These are phyloP conservation scores for Pampus argenteus DNA, from an alignment of 2,797 vertebrate genomes.

Conservation along the genomic window DNA sequence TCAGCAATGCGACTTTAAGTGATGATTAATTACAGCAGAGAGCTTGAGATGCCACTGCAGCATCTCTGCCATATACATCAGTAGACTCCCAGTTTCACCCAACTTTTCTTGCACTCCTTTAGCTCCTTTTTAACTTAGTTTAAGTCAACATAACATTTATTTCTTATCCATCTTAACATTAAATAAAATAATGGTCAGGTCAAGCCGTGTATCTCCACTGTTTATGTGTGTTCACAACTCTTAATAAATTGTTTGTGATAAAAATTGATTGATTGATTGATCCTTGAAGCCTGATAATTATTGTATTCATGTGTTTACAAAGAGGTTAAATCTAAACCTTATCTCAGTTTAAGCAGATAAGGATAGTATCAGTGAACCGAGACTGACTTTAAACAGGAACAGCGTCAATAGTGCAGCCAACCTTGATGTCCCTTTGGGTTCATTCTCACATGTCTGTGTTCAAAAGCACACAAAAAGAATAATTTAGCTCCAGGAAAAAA, in stretches of 20 bases:
- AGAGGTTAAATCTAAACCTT: conserved; percentile 36
- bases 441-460: conserved; percentile 65
- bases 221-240: not conserved
- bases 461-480: conserved; percentile 62
- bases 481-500: conserved; percentile 57
- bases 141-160: conserved; percentile 3
- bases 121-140: not conserved
- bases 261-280: conserved; percentile 27
- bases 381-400: conserved; percentile 54
- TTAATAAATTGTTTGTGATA: conserved; percentile 3
- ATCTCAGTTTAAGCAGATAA: conserved; percentile 63
- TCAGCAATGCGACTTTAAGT: not conserved
- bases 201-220: not conserved
- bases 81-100: not conserved
- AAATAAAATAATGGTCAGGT: not conserved
- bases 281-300: conserved; percentile 10
- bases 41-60: not conserved
- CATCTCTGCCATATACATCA: not conserved
- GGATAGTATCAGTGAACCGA: conserved; percentile 55
- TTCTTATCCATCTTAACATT: not conserved
- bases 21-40: conserved; percentile 7
- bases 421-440: conserved; percentile 33
- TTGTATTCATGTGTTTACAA: conserved; percentile 10
- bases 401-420: conserved; percentile 52
- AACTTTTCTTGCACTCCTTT: not conserved